Evolutionary conservation across 1,140 invertebrate genomes (phyloP), one percentile per base, ranked within the genome.

Genomic region (Nasonia longicornis): DNA sequence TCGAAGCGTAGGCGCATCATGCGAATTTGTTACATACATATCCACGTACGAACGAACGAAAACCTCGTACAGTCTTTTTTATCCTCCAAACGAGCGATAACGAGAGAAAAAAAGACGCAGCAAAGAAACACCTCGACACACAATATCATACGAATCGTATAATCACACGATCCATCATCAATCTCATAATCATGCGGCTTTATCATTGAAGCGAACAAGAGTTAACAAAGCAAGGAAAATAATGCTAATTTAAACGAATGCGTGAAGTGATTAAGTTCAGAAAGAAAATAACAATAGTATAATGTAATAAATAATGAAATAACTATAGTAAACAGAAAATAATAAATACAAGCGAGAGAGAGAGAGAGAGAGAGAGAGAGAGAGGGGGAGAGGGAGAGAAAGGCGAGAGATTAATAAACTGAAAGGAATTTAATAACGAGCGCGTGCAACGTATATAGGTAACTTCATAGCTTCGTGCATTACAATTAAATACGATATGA

Each of bases 1-100:
- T 78, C 20, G 3, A 70, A 42, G 22, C 22, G 77, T 48, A 74
- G 38, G n/a, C 35, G 52, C 38, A 77, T 81, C 35, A 48, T 8
- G n/a, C 58, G 29, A 58, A 71, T 77, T 63, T 58, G 10, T 70
- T 58, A 58, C n/a, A 81, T 76, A 81, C 80, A 81, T 81, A 81
- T 81, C 75, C 58, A 26, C 52, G 58, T 80, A 58, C 26, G 58
- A 66, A 35, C 73, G 2, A 77, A 52, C 2, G 22, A 73, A 63
- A 77, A 66, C 14, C 31, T 38, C 26, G 12, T 66, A n/a, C n/a
- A 52, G 29, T 3, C 11, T 58, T n/a, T 35, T n/a, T 35, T 31
- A 3, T 35, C 26, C 64, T 22, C 31, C 73, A 31, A 14, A 70
- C 12, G 75, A 64, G 31, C 20, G 16, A 73, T 73, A 22, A 64